Base-by-base conservation (phyloP, 2,888 invertebrate species). In the Drosophila mayaguana region DNA sequence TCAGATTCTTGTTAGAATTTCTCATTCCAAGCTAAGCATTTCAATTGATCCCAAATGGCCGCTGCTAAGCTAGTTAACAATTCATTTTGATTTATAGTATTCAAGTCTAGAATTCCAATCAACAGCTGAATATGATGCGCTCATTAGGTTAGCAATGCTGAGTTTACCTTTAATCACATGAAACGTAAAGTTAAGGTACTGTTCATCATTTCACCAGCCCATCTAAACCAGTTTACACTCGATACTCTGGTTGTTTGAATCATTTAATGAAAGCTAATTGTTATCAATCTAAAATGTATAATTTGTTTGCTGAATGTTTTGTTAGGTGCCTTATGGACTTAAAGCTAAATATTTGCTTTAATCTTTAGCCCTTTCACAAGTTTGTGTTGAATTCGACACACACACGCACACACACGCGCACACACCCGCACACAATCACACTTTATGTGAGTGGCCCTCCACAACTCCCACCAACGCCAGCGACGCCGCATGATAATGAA, bases 291-390 rank as follows among this genome's bases (percentile, higher is more conserved):
- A 77, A 72, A 72, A 74, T 70, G 69, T 70, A 48, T 61, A 59
- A 51, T 46, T 73, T 70, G 50, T 67, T 67, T 63, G 61, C 38
- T 43, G 42, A 36, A 43, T 59, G 28, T n/a, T 62, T 56, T 65
- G 64, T 65, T 54, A 32, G 48, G 50, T 57, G 25, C 63, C 57
- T 69, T 57, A 72, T 62, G 54, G 48, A 57, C 61, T 70, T 64
- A 77, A 69, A 22, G 65, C 61, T 57, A 71, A 81, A 77, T 88
- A 77, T 88, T 87, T 88, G 71, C 66, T 61, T 80, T 82, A 84
- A 74, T 84, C 72, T 89, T 90, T 89, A 84, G 55, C 88, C 70
- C 78, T 77, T 88, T 88, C 85, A 75, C 83, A 81, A 77, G 59
- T 73, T 25, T 72, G 51, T 67, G 77, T 60, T 62, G 72, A 64